Base-by-base conservation (phyloP, 2,113 vertebrate species). In the Hyaena hyaena region DNA sequence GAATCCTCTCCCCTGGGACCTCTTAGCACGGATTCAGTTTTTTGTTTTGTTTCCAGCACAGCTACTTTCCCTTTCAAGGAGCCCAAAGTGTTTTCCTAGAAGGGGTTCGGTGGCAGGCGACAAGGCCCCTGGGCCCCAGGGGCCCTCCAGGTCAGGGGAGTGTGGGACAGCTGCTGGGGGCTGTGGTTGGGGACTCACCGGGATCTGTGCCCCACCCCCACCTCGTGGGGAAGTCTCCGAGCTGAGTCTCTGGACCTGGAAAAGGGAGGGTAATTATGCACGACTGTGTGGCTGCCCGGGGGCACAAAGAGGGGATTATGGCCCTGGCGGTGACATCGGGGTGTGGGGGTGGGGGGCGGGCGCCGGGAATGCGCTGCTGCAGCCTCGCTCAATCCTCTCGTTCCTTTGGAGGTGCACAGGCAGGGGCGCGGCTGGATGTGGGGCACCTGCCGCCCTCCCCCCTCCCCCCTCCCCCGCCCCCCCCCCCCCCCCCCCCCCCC, bases 371-470 rank as follows among this genome's bases (percentile, higher is more conserved):
- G 98, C 65, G 86, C 95, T 82, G 92, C 96, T 96, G 97, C 97
- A 93, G 96, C 97, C 97, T 93, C 93, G 90, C 39, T 98, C 98
- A 97, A 98, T 98, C 98, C 97, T 98, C 98, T 95, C 96, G 79
- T 98, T 98, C 98, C 98, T 98, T 97, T 98, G 96, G 43, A 17
- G 97, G 97, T 81, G 98, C 24, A 39, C 39, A 39, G 2, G 39
- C 39, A 39, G 39, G 39, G 39, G 39, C 39, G 39, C 39, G 39
- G 39, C 39, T 39, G 39, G 39, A 39, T 39, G 39, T 39, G 39
- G 39, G 39, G 39, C 39, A 39, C 39, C 39, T 39, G 39, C 39
- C 39, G 39, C 39, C 39, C 39, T 39, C 39, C 39, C 39, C 39
- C 39, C 3, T 2, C 39, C 39, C 39, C n/a, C n/a, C n/a, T n/a